Base-by-base conservation (phyloP, 2,888 invertebrate genomes). In the Leuctra nigra region DNA sequence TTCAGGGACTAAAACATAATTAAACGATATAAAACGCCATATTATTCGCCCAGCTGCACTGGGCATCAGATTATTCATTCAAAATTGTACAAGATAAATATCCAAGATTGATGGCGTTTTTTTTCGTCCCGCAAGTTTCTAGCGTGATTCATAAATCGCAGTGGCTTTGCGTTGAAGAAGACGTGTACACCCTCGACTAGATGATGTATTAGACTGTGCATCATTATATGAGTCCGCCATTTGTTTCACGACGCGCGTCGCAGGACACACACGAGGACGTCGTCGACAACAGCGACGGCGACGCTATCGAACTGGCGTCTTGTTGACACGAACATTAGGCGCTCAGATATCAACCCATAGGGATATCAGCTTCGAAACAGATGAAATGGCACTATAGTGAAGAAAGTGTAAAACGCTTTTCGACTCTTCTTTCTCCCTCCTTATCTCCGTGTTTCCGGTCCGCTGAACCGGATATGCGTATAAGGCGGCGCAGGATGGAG, bases 391-490 rank as follows among this genome's bases (percentile, higher is more conserved):
- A 29, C 7, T 29, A 29, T 29, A 55, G 23, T 35, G 39, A 13
- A 41, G 22, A 29, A n/a, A 39, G 55, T 55, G 50, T 50, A 33
- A 55, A 55, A 52, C 41, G 48, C 20, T 50, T 50, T 39, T 22
- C 48, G 56, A 24, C 59, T 50, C 58, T 56, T 55, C 55, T 56
- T 59, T 53, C 39, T 52, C 48, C 55, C 39, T 52, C 48, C 72
- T 72, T 72, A 72, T 72, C 72, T 71, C 68, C 67, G 65, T 66
- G 70, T 71, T 72, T 72, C 71, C 71, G 71, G 71, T 70, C 70
- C 71, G 70, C 63, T 68, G 72, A 68, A 62, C 68, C 68, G 72
- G 70, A 72, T 72, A 70, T 71, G 71, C 70, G 70, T 70, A 70
- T 70, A 36, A 53, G 46, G 54, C 46, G 29, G 23, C n/a, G 16